Evolutionary conservation across 2,888 invertebrate genomes (phyloP).

Genomic region (Unio delphinus): DNA sequence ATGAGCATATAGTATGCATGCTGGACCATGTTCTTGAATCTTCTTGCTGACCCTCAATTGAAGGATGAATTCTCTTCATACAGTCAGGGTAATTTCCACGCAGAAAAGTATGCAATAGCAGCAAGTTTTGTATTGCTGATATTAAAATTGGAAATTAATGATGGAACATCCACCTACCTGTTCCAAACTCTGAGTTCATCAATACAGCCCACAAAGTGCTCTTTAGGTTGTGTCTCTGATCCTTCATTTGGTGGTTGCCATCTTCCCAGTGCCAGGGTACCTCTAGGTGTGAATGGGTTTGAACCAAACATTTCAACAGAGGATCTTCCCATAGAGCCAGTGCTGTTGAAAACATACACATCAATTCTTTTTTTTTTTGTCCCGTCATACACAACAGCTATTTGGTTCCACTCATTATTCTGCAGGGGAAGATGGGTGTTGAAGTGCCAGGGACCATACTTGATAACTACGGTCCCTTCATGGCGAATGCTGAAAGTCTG

Average conservation of each 20-base stretch:
- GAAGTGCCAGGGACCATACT: slow-evolving; percentile 5
- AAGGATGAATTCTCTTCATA: no score
- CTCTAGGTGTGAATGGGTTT: slow-evolving; percentile 12
- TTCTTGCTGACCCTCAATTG: no score
- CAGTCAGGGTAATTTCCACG: no score
- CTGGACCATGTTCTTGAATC: no score
- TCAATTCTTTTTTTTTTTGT: slow-evolving; percentile 5
- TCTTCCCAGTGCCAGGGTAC: slow-evolving; percentile 33
- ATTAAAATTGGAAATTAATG: not conserved
- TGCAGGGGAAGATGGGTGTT: slow-evolving; percentile 22
- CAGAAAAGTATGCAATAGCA: no score
- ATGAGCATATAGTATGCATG: no score
- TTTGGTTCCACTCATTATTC: slow-evolving; percentile 28
- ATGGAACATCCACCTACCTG: slow-evolving; percentile 16
- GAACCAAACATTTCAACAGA: slow-evolving; percentile 4
- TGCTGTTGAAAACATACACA: slow-evolving; percentile 15
- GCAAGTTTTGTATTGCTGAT: no score
- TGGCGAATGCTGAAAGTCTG: slow-evolving; percentile 25
- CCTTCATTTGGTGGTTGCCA: slow-evolving; percentile 31
- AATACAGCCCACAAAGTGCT: slow-evolving; percentile 37
- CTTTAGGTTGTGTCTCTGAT: slow-evolving; percentile 11
- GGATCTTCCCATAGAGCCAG: slow-evolving; percentile 5
- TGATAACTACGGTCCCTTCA: slow-evolving; percentile 9
- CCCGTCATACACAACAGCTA: slow-evolving; percentile 20
- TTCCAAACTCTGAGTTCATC: slow-evolving; percentile 44